These are phyloP conservation scores for Panonychus citri DNA, from an alignment of 1,140 invertebrate species.

Conservation along the genomic window DNA sequence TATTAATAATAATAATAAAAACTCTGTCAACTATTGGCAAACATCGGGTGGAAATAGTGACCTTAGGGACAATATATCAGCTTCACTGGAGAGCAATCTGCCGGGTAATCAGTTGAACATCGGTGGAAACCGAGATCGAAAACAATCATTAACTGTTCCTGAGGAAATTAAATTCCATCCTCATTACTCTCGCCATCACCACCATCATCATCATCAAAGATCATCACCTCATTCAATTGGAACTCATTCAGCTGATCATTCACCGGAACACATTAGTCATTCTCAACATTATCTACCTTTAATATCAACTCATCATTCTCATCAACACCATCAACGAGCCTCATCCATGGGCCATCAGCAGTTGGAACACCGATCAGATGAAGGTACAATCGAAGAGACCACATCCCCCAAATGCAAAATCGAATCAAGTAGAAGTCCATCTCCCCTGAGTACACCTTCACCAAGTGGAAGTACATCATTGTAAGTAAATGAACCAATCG, in stretches of 20 bases:
- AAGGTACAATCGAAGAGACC: not conserved
- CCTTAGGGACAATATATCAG: not conserved
- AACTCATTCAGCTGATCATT: not conserved
- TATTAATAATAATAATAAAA: not conserved
- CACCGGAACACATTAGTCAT: not conserved
- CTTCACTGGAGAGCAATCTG: not conserved
- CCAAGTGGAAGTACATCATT: not conserved
- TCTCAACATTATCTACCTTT: not conserved
- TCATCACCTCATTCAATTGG: not conserved
- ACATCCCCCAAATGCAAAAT: not conserved
- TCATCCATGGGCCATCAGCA: not conserved
- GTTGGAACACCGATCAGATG: not conserved
- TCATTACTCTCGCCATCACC: not conserved
- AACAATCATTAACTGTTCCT: not conserved
- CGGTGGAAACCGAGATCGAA: not conserved
- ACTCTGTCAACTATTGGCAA: not conserved
- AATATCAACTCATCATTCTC: not conserved
- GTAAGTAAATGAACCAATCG: not conserved
- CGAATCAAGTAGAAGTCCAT: not conserved
- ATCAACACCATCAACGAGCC: not conserved
- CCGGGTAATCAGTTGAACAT: not conserved
- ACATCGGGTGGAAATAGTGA: not conserved
- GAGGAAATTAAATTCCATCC: not conserved
- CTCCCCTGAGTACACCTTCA: not conserved
- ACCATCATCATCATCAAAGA: not conserved